These are phyloP conservation scores for Hypomesus transpacificus DNA, from an alignment of 2,113 vertebrate genomes.

Conservation along the genomic window DNA sequence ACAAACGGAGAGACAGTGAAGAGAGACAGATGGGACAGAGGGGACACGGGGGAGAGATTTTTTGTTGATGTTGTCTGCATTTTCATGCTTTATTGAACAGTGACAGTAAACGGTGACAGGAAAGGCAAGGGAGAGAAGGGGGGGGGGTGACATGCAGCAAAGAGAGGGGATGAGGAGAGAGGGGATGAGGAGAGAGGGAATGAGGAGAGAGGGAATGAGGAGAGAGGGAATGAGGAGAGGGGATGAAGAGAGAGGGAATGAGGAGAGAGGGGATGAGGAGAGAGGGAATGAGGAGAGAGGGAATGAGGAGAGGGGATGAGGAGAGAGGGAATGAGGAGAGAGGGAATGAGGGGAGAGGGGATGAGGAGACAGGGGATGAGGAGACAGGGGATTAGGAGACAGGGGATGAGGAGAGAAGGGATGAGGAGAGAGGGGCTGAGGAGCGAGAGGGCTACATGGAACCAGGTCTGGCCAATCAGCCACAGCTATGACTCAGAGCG, in stretches of 20 bases:
- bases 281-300: not conserved
- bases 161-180: not conserved
- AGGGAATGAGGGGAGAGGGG: not conserved
- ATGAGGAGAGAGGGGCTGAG: not conserved
- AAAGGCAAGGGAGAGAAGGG: too few relatives aligned
- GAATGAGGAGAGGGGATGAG: not conserved
- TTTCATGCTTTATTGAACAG: too few relatives aligned
- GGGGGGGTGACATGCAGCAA: too few relatives aligned
- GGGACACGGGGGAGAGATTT: not conserved
- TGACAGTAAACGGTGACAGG: too few relatives aligned
- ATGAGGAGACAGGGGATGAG: not conserved
- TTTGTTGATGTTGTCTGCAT: too few relatives aligned
- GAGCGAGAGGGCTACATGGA: not conserved
- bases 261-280: not conserved
- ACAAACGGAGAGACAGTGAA: not conserved
- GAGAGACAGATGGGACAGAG: not conserved
- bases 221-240: slow-evolving; percentile 4
- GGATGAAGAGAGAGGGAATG: not conserved
- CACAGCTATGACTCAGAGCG: not conserved
- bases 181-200: not conserved
- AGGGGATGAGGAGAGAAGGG: not conserved
- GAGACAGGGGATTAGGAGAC: not conserved
- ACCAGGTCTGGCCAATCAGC: not conserved
- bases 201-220: not conserved
- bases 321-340: not conserved